A percentile compares a stretch with the other conserved stretches of the same genome.
Evolutionary conservation across 2,888 invertebrate species (phyloP).

Genomic region (Calephelis perditalis): DNA sequence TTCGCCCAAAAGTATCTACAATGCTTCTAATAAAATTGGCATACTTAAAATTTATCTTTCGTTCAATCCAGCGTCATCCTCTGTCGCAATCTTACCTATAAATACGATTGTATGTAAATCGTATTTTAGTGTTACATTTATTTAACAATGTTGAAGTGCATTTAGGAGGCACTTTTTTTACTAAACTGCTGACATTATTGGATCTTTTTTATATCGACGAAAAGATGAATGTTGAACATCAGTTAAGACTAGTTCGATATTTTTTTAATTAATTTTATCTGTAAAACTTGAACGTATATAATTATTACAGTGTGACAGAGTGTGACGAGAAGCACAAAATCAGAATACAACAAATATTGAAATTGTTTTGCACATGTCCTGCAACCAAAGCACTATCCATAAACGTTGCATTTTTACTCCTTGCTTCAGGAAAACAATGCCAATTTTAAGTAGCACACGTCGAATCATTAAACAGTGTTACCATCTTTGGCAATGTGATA

Average conservation of each 20-base stretch:
- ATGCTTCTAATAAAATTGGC: slow-evolving; percentile 48
- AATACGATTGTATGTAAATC: neutral
- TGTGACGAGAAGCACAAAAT: slow-evolving; percentile 44
- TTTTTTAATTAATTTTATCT: neutral
- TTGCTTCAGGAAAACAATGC: slow-evolving; percentile 75
- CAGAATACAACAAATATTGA: slow-evolving; percentile 57
- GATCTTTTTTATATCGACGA: neutral
- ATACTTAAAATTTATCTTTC: slow-evolving; percentile 34
- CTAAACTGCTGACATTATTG: neutral
- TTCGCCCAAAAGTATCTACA: slow-evolving; percentile 26
- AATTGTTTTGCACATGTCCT: slow-evolving; percentile 66
- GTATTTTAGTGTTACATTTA: neutral
- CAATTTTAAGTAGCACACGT: slow-evolving; percentile 57
- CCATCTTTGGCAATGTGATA: neutral
- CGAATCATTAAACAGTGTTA: neutral
- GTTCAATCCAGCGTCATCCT: slow-evolving; percentile 41
- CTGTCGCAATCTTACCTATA: slow-evolving; percentile 35
- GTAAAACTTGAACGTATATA: slow-evolving; percentile 6
- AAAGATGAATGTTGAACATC: no score
- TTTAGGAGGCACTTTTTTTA: neutral
- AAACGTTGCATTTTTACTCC: slow-evolving; percentile 57
- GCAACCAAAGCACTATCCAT: slow-evolving; percentile 68
- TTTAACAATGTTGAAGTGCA: neutral
- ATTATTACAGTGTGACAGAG: slow-evolving; percentile 43
- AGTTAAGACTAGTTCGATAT: neutral